Conservation (phyloP, 92 coral and sea anemone species). For the Bergia sp. region DNA sequence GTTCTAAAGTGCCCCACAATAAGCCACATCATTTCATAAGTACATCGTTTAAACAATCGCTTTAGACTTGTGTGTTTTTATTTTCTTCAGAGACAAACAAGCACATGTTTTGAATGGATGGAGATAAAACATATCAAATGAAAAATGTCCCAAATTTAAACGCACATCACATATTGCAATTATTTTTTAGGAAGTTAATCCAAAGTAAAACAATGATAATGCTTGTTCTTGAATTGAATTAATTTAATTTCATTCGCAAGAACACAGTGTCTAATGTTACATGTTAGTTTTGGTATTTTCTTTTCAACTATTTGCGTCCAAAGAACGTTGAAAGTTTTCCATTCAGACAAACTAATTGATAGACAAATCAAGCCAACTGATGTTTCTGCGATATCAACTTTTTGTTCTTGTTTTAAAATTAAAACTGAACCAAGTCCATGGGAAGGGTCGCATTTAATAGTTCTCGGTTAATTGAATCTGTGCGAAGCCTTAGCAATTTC, state of each 20-base stretch:
- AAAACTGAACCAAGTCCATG: too few species aligned
- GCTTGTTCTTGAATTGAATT: too few species aligned
- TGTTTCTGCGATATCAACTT: not conserved
- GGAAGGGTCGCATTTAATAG: not conserved
- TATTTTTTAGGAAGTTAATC: not conserved
- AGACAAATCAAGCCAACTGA: not conserved
- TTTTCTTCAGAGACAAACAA: not conserved
- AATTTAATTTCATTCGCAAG: not conserved
- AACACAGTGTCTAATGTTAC: not conserved
- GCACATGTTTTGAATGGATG: constrained; percentile 6
- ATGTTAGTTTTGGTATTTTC: not conserved
- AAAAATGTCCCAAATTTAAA: not conserved
- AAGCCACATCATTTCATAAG: not conserved
- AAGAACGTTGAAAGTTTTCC: not conserved
- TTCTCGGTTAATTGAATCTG: not conserved
- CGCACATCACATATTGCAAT: not conserved
- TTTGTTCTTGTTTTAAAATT: too few species aligned
- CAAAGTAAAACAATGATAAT: not conserved
- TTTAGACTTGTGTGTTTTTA: constrained; percentile 11
- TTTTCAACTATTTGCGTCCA: not conserved
- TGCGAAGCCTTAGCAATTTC: not conserved
- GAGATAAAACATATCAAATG: constrained; percentile 2
- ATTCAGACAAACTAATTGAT: not conserved
- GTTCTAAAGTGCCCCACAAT: not conserved
- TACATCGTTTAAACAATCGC: not conserved